These are phyloP conservation scores for Apis laboriosa DNA, from an alignment of 1,140 invertebrate genomes.

Conservation along the genomic window DNA sequence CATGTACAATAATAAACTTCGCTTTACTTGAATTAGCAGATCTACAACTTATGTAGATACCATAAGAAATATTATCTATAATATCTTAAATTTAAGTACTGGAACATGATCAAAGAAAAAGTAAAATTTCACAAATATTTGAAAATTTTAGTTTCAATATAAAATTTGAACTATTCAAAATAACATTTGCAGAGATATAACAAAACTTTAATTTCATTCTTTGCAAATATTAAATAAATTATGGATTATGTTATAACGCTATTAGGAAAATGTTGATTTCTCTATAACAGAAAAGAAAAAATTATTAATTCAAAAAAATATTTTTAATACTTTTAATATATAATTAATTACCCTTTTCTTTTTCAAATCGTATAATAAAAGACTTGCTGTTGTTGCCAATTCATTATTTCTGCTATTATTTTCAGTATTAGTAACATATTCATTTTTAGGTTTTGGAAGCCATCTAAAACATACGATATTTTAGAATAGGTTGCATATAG, in stretches of 20 bases:
- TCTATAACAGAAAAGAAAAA: background rate
- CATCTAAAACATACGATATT: slow-evolving; percentile 22
- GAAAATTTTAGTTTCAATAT: background rate
- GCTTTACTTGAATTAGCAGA: background rate
- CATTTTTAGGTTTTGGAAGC: slow-evolving; percentile 42
- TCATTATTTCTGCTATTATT: background rate
- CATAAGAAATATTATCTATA: background rate
- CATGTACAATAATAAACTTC: background rate
- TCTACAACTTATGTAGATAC: background rate
- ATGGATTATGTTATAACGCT: background rate
- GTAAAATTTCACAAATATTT: background rate
- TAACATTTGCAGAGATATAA: background rate
- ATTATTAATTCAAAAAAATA: background rate
- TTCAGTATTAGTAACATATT: background rate
- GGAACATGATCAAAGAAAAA: background rate
- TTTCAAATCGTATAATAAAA: slow-evolving; percentile 37
- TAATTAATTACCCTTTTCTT: slow-evolving; percentile 19
- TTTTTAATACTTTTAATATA: background rate
- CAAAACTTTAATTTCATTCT: background rate
- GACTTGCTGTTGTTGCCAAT: slow-evolving; percentile 20
- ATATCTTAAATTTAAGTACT: background rate
- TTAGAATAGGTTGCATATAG: background rate
- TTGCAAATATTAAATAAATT: background rate
- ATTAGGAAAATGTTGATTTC: slow-evolving; percentile 29
- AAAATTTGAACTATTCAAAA: background rate